Evolutionary conservation across 2,797 vertebrate species (phyloP).

Genomic region (Hylomyscus alleni): DNA sequence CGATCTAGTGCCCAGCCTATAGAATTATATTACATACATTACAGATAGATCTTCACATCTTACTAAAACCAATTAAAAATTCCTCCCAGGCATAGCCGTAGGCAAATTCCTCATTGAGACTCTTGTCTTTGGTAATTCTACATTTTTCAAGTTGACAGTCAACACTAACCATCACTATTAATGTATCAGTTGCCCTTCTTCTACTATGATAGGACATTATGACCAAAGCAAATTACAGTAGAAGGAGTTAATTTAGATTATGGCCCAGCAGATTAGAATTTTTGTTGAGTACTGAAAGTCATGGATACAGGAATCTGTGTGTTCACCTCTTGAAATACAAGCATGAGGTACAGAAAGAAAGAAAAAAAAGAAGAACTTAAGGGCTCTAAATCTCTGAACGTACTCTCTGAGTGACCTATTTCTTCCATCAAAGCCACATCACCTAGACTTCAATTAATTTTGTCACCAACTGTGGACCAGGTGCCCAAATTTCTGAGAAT

Average conservation of each 20-base stretch:
- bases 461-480: not conserved
- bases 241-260: not conserved
- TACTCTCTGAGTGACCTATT: not conserved
- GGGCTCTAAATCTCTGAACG: not conserved
- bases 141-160: not conserved
- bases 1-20: accelerated
- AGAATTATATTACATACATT: not conserved
- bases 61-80: not conserved
- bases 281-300: not conserved
- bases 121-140: not conserved
- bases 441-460: not conserved
- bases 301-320: not conserved
- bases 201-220: not conserved
- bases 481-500: not conserved
- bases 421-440: not conserved
- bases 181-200: not conserved
- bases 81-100: too few relatives aligned
- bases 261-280: not conserved
- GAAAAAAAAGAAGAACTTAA: not conserved
- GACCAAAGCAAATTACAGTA: not conserved
- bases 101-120: not conserved
- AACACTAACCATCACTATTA: not conserved
- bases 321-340: not conserved
- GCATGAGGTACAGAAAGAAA: too few relatives aligned
- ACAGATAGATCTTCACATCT: not conserved